These are phyloP conservation scores for Mythimna loreyi DNA, from an alignment of 2,888 invertebrate genomes.

Conservation along the genomic window DNA sequence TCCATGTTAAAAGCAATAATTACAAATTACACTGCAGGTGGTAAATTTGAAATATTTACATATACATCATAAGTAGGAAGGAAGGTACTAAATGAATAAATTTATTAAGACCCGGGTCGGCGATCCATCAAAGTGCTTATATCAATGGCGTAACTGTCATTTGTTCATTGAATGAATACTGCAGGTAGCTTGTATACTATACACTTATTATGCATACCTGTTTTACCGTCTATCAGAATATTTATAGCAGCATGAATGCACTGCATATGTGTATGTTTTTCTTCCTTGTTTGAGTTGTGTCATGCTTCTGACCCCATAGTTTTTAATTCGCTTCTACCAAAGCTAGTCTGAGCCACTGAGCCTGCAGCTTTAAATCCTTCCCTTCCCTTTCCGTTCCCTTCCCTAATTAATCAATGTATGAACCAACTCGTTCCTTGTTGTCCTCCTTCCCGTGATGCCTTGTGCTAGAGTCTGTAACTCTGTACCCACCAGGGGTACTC, in stretches of 20 bases:
- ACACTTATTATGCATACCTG: conserved; percentile 16
- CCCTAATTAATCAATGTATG: no score
- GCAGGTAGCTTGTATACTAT: conserved; percentile 29
- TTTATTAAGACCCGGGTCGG: conserved; percentile 25
- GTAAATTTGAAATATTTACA: conserved; percentile 52
- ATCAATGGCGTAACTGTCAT: conserved; percentile 46
- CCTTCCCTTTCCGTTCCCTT: no score
- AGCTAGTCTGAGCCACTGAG: no score
- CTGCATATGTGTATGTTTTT: no score
- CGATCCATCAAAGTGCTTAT: conserved; percentile 38
- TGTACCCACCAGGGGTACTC: no score
- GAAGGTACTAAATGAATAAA: conserved; percentile 42
- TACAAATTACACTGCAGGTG: conserved; percentile 57
- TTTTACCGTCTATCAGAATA: conserved; percentile 5
- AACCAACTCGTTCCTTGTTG: no score
- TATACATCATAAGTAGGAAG: conserved; percentile 30
- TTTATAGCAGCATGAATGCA: background rate
- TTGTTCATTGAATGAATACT: conserved; percentile 36
- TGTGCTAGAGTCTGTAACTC: no score
- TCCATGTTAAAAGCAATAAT: conserved; percentile 45
- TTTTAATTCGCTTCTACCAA: no score
- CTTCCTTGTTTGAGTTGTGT: no score
- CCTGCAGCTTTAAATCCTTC: no score
- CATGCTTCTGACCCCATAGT: no score
- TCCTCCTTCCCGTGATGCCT: no score